phyloP scores from a whole-genome alignment of 2,113 vertebrate genomes.

The Clarias batrachus region DNA sequence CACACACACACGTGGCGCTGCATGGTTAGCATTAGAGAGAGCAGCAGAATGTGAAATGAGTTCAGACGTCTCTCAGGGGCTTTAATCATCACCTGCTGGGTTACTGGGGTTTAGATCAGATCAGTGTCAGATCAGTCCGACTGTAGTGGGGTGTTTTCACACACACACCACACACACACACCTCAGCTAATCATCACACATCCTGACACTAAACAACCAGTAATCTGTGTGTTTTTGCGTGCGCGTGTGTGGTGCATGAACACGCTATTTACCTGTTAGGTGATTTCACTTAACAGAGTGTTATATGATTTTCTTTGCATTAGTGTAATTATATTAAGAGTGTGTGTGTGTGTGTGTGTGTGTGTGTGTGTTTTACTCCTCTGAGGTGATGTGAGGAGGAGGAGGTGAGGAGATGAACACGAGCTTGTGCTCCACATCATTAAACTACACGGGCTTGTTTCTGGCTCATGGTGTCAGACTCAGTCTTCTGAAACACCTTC shows the following conservation, averaged over 20 bases:
- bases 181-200: neutral
- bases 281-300: neutral
- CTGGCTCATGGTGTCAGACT: neutral
- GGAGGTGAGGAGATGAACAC: too few relatives aligned
- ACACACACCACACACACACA: too few relatives aligned
- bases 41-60: neutral
- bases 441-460: neutral
- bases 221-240: neutral
- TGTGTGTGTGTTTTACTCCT: neutral
- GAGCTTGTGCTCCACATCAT: neutral
- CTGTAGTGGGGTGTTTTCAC: neutral
- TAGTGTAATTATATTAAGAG: neutral
- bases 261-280: neutral
- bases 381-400: neutral
- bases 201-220: neutral
- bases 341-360: neutral
- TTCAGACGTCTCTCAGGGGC: neutral
- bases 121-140: neutral
- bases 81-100: neutral
- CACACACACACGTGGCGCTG: slow-evolving; percentile 3
- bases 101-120: neutral
- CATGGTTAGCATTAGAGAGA: neutral
- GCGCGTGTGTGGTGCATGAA: neutral
- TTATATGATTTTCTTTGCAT: neutral
- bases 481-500: neutral